Conservation (phyloP, 1,140 invertebrate species). For the Drosophila lini region DNA sequence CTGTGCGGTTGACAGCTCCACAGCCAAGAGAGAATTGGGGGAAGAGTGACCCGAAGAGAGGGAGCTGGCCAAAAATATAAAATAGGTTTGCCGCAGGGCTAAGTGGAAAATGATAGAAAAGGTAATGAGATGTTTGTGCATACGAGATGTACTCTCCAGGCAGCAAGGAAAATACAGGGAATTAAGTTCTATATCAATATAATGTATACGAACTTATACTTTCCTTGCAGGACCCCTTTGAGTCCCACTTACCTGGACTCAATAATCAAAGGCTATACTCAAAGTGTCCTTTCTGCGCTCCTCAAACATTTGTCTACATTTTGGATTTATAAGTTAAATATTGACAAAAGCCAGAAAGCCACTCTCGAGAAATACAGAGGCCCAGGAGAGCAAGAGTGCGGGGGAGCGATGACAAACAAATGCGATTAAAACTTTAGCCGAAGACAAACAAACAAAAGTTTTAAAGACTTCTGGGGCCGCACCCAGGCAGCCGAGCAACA, state of each 20-base stretch:
- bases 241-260: neutral
- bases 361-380: neutral
- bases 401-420: constrained; percentile 42
- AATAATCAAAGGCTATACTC: constrained; percentile 2
- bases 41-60: neutral
- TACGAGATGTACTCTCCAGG: constrained; percentile 11
- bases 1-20: constrained; percentile 69
- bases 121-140: constrained; percentile 59
- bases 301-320: constrained; percentile 19
- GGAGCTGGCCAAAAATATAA: constrained; percentile 31
- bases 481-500: constrained; percentile 35
- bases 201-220: neutral
- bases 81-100: constrained; percentile 36
- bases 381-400: neutral
- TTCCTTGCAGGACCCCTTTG: neutral
- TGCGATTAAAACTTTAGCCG: constrained; percentile 62
- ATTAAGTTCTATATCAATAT: neutral
- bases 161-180: neutral
- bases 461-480: constrained; percentile 48
- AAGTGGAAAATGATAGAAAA: constrained; percentile 48
- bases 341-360: constrained; percentile 26
- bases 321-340: constrained; percentile 42
- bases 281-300: constrained; percentile 3
- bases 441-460: constrained; percentile 66
- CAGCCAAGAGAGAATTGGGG: constrained; percentile 7